Conservation (phyloP, 2,888 invertebrate genomes). For the Synergus japonicus region DNA sequence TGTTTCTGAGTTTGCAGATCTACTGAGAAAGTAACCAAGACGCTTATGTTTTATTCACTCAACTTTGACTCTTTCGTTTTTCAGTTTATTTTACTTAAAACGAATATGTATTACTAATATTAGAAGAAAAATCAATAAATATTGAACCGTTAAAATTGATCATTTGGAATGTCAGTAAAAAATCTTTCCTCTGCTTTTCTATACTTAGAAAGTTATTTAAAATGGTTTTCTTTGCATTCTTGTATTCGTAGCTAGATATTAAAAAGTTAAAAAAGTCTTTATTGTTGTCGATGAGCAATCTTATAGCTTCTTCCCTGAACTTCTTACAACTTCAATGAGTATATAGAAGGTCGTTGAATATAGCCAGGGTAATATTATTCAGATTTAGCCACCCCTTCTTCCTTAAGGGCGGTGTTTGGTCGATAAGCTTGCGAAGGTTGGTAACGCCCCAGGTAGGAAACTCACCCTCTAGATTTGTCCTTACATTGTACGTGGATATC, state of each 20-base stretch:
- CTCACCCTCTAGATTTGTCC: conserved; percentile 55
- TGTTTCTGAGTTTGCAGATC: too few species aligned
- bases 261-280: background rate
- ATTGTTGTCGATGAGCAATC: background rate
- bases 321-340: conserved; percentile 4
- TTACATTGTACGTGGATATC: conserved; percentile 39
- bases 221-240: too few species aligned
- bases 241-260: background rate
- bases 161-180: too few species aligned
- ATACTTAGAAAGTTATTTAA: too few species aligned
- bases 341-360: conserved; percentile 17
- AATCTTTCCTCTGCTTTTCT: too few species aligned
- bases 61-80: too few species aligned
- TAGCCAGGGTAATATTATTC: conserved; percentile 56
- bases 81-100: too few species aligned
- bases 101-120: too few species aligned
- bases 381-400: conserved; percentile 53
- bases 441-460: conserved; percentile 66
- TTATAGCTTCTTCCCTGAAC: background rate
- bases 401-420: conserved; percentile 68
- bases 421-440: conserved; percentile 70
- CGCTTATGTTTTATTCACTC: too few species aligned
- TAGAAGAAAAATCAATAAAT: too few species aligned
- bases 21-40: too few species aligned
- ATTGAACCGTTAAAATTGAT: too few species aligned